Evolutionary conservation across 2,888 invertebrate species (phyloP), one percentile per base, ranked within the genome.

Genomic region (Drosophila colorata): DNA sequence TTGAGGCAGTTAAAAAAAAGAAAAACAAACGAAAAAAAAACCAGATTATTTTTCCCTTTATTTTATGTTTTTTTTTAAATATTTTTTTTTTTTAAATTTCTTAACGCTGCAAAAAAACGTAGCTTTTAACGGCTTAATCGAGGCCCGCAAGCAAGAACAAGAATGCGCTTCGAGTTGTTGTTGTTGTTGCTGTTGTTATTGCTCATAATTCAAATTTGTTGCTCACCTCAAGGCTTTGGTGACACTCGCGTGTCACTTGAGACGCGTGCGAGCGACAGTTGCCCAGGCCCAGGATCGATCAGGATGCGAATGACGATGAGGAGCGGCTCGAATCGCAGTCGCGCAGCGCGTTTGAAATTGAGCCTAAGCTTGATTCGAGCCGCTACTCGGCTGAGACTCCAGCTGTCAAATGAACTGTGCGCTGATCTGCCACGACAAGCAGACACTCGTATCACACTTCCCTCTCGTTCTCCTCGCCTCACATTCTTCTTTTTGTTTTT

Each of bases 261-360:
- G 90, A 90, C 91, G 90, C 90, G 90, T 90, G 90, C 91, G 90
- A 90, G 87, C 85, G 79, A 88, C 87, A 90, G 80, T 86, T 86
- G 86, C 51, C 56, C 57, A 58, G 74, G 43, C 40, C 18, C 28
- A 60, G 37, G 28, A 48, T 53, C 28, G 33, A 13, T 20, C 31
- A 63, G 28, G 63, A 59, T 28, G 49, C 53, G 43, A 43, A 37
- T 14, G 49, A 38, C 20, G 57, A 51, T 23, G 51, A 51, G 56
- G 57, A 58, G 59, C 65, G 40, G 31, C 63, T 64, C 44, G 37
- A 23, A 61, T 31, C 61, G 33, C 46, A 16, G 66, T 23, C 55
- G 61, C 71, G 64, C 70, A 73, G 68, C 69, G 57, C 78, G 71
- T 85, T 86, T 85, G 85, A 85, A 87, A 85, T 85, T 86, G 85